A percentile compares a stretch with the other conserved stretches of the same genome.
phyloP scores from a whole-genome alignment of 2,113 vertebrate genomes.

The Melanerpes aurifrons region DNA sequence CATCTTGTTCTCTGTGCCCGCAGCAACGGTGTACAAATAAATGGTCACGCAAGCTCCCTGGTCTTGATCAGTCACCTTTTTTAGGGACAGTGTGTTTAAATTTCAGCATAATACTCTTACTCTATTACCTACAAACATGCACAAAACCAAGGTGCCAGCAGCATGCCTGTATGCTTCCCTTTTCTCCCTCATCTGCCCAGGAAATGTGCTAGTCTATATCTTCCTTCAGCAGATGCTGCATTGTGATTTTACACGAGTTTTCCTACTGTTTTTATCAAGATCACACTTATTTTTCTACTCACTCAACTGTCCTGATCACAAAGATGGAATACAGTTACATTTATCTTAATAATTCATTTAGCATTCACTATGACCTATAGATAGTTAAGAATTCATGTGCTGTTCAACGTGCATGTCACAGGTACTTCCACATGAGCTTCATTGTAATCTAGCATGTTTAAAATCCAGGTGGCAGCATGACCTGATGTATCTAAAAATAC shows the following conservation, averaged over 20 bases:
- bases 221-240: background rate
- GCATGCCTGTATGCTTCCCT: background rate
- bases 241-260: background rate
- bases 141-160: background rate
- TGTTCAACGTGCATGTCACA: background rate
- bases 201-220: background rate
- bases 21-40: background rate
- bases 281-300: background rate
- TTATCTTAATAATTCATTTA: constrained; percentile 29
- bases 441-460: background rate
- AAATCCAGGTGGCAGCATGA: background rate
- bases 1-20: background rate
- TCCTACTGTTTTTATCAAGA: constrained; percentile 4
- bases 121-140: background rate
- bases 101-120: background rate
- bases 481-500: background rate
- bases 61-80: background rate
- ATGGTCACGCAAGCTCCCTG: background rate
- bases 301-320: background rate
- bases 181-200: background rate
- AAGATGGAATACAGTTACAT: background rate
- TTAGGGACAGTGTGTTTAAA: background rate
- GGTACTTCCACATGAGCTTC: background rate
- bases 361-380: background rate
- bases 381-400: constrained; percentile 7